These are phyloP conservation scores for Bufo gargarizans DNA, from an alignment of 2,113 vertebrate species.

Conservation along the genomic window DNA sequence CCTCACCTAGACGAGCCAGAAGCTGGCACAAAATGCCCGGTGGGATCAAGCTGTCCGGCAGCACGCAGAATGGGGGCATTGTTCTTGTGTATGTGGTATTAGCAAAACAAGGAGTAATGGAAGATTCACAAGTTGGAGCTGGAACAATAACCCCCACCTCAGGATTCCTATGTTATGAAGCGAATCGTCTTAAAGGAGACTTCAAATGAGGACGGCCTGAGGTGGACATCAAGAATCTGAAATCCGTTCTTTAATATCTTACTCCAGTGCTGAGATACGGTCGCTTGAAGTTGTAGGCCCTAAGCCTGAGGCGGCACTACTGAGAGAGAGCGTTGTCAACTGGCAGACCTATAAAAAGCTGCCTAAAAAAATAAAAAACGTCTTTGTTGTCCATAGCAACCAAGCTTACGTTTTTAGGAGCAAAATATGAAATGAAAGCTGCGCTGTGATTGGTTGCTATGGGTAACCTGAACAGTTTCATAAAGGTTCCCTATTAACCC, in stretches of 20 bases:
- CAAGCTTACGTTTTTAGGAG: too few relatives aligned
- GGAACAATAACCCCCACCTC: not conserved
- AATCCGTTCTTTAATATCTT: not conserved
- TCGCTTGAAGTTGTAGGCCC: not conserved
- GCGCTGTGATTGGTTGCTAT: too few relatives aligned
- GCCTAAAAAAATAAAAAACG: too few relatives aligned
- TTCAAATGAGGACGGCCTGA: not conserved
- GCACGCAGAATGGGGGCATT: not conserved
- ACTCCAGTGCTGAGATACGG: not conserved
- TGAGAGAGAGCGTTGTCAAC: not conserved
- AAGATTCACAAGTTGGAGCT: not conserved
- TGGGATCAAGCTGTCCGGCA: not conserved
- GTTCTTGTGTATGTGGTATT: not conserved
- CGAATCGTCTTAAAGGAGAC: not conserved
- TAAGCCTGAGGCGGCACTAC: not conserved
- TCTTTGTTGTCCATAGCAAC: too few relatives aligned
- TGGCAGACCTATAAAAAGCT: too few relatives aligned
- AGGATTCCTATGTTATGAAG: not conserved
- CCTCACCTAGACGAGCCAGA: not conserved
- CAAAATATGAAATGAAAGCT: too few relatives aligned
- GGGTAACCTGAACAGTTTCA: too few relatives aligned
- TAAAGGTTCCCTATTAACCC: too few relatives aligned
- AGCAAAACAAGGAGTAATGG: constrained; percentile 4
- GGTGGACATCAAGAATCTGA: not conserved
- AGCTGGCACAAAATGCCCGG: not conserved